These are phyloP conservation scores for Clarias batrachus DNA, from an alignment of 2,113 vertebrate species.

Conservation along the genomic window DNA sequence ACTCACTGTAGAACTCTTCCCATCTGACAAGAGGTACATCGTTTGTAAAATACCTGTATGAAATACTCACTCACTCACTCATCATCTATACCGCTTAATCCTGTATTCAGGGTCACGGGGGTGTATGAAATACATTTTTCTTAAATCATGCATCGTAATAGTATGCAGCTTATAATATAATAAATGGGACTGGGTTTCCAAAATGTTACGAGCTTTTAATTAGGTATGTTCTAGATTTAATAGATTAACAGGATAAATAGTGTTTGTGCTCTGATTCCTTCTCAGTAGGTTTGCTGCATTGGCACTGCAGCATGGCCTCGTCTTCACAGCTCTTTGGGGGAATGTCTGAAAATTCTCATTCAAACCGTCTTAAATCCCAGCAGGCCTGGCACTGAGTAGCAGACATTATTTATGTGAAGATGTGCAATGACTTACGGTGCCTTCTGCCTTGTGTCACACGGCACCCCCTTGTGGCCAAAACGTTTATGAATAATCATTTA, in stretches of 20 bases:
- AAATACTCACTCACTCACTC: too few species aligned
- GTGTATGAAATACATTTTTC: neutral
- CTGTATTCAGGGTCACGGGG: too few species aligned
- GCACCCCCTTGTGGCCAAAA: conserved; percentile 58
- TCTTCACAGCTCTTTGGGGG: conserved; percentile 29
- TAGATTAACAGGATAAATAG: neutral
- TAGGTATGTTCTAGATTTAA: neutral
- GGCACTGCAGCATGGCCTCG: conserved; percentile 31
- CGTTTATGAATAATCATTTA: neutral
- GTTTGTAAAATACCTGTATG: neutral
- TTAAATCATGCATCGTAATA: neutral
- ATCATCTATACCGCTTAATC: too few species aligned
- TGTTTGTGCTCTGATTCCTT: neutral
- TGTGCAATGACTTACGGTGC: conserved; percentile 32
- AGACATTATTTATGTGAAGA: conserved; percentile 27
- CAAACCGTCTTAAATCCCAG: conserved; percentile 42
- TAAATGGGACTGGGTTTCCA: neutral
- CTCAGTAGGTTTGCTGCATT: conserved; percentile 29
- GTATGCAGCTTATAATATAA: neutral
- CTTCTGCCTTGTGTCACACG: conserved; percentile 1
- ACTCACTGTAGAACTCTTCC: conserved; percentile 94
- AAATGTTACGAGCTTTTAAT: neutral
- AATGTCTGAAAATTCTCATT: conserved; percentile 39
- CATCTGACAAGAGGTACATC: conserved; percentile 90
- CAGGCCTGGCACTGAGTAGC: conserved; percentile 17